Conservation (phyloP, 2,888 invertebrate genomes). For the Eustalomyia histrio region DNA sequence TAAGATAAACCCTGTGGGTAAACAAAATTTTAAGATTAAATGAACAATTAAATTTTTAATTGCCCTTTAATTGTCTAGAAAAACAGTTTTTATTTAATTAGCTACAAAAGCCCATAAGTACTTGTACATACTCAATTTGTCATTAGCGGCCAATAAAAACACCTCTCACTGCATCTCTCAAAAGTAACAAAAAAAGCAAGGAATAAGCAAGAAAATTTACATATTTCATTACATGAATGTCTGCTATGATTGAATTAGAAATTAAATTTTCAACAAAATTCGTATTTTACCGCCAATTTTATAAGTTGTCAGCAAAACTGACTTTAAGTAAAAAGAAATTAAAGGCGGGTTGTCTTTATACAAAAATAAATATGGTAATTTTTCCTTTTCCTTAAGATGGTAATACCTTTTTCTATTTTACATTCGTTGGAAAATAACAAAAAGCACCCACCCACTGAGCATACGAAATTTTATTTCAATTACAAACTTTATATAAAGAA, state of each 20-base stretch:
- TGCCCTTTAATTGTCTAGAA: slow-evolving; percentile 14
- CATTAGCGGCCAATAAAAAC: too few relatives aligned
- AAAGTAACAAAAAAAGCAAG: too few relatives aligned
- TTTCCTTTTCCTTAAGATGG: neutral
- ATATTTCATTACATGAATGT: too few relatives aligned
- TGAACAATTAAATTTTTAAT: slow-evolving; percentile 26
- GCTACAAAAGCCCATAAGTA: too few relatives aligned
- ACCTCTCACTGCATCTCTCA: too few relatives aligned
- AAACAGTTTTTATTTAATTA: too few relatives aligned
- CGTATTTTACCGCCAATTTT: neutral
- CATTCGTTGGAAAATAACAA: neutral
- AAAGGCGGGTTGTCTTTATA: neutral
- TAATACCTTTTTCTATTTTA: neutral
- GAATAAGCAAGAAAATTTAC: too few relatives aligned
- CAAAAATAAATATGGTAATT: neutral
- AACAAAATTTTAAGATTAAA: neutral
- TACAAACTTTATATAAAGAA: too few relatives aligned
- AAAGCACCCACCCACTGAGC: neutral
- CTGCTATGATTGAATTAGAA: neutral
- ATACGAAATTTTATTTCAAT: too few relatives aligned
- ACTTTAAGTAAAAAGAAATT: neutral
- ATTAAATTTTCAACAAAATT: neutral
- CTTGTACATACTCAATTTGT: too few relatives aligned
- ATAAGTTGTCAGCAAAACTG: neutral
- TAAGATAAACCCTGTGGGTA: neutral